phyloP scores from a whole-genome alignment of 2,113 vertebrate species.

The Pyrgilauda ruficollis region DNA sequence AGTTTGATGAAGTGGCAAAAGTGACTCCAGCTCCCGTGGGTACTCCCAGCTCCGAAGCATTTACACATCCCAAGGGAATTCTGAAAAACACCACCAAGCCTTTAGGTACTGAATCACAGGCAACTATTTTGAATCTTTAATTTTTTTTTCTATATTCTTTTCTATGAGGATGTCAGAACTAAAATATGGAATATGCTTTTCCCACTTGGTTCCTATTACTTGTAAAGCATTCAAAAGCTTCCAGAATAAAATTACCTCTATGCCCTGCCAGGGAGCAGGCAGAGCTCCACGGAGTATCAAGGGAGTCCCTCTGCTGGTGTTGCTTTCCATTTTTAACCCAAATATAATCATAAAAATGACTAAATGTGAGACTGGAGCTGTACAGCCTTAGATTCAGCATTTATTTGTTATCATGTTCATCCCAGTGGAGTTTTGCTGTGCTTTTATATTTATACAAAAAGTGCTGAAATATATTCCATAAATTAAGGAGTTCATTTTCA shows the following conservation, averaged over 20 bases:
- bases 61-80: slow-evolving; percentile 69
- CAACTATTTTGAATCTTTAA: slow-evolving; percentile 73
- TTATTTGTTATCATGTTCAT: slow-evolving; percentile 64
- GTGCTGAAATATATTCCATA: slow-evolving; percentile 39
- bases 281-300: slow-evolving; percentile 35
- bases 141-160: slow-evolving; percentile 61
- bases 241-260: slow-evolving; percentile 66
- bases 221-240: slow-evolving; percentile 73
- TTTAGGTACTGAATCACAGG: slow-evolving; percentile 75
- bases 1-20: slow-evolving; percentile 80
- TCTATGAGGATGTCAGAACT: slow-evolving; percentile 72
- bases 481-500: slow-evolving; percentile 59
- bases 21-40: slow-evolving; percentile 56
- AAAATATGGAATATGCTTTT: slow-evolving; percentile 76
- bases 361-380: slow-evolving; percentile 61
- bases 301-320: slow-evolving; percentile 49
- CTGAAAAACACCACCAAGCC: slow-evolving; percentile 74
- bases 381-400: slow-evolving; percentile 44
- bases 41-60: slow-evolving; percentile 63
- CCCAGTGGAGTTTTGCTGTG: slow-evolving; percentile 34
- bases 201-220: slow-evolving; percentile 73
- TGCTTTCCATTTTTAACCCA: slow-evolving; percentile 64
- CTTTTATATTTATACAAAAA: slow-evolving; percentile 48
- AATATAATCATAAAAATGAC: slow-evolving; percentile 73
- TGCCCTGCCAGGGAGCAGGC: slow-evolving; percentile 35